phyloP scores from a whole-genome alignment of 2,888 invertebrate genomes.

The Epinotia ramella region DNA sequence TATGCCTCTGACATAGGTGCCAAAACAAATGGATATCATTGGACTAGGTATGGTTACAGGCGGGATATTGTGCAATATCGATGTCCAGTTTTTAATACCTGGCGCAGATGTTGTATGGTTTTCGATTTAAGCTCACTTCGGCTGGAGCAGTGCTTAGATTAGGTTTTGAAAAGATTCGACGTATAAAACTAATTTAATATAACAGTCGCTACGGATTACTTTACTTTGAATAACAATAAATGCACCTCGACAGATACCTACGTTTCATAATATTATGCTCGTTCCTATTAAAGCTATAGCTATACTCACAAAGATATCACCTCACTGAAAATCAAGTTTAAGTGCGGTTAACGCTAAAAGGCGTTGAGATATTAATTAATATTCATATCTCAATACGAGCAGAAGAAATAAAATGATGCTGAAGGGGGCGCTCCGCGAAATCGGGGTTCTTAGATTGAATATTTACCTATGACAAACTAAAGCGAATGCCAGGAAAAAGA shows the following conservation, averaged over 20 bases:
- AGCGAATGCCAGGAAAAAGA: too few species aligned
- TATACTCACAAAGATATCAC: too few species aligned
- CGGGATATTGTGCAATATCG: constrained; percentile 48
- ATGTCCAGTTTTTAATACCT: constrained; percentile 44
- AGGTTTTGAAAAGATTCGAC: background rate
- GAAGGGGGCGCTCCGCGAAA: too few species aligned
- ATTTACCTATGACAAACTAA: too few species aligned
- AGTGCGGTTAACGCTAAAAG: too few species aligned
- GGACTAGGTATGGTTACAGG: constrained; percentile 53
- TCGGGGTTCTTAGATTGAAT: too few species aligned
- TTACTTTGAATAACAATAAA: background rate
- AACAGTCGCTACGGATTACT: background rate
- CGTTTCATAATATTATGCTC: background rate
- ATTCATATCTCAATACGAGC: too few species aligned
- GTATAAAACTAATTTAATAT: background rate
- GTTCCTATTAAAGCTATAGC: too few species aligned
- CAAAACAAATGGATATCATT: background rate
- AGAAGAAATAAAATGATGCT: too few species aligned
- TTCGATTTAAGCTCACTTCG: constrained; percentile 30
- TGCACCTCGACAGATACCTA: too few species aligned
- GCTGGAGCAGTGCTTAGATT: background rate
- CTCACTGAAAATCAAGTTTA: too few species aligned
- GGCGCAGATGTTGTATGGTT: constrained; percentile 39
- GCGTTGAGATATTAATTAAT: too few species aligned
- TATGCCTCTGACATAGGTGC: background rate